Conservation (phyloP, 2,888 invertebrate genomes). For the Gasteruption jaculator region DNA sequence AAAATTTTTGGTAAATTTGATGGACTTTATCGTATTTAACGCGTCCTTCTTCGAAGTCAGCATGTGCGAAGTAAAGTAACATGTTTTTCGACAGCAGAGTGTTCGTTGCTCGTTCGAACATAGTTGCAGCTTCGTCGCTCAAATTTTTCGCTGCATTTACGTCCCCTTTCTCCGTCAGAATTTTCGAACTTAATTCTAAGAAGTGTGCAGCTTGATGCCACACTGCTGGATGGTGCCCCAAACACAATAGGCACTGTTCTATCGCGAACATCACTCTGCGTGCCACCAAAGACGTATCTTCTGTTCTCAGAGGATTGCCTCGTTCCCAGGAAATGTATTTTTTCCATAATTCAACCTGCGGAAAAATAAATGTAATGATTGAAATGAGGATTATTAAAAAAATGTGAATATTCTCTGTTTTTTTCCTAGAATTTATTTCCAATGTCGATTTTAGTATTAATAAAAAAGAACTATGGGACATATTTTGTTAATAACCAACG, state of each 20-base stretch:
- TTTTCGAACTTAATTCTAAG: constrained; percentile 89
- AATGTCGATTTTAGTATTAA: not conserved
- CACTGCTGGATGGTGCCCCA: constrained; percentile 97
- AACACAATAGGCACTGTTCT: constrained; percentile 92
- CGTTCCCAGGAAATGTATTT: constrained; percentile 98
- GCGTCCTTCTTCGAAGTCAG: constrained; percentile 96
- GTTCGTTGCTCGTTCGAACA: constrained; percentile 91
- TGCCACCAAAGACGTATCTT: constrained; percentile 91
- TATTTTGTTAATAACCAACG: too few species aligned
- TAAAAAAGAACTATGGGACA: constrained; percentile 3
- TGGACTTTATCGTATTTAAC: constrained; percentile 96
- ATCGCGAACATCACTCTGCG: constrained; percentile 97
- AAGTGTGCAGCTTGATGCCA: constrained; percentile 99
- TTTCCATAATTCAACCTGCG: constrained; percentile 95
- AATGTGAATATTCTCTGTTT: constrained; percentile 2
- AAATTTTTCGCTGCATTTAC: constrained; percentile 88
- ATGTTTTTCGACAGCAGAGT: constrained; percentile 87
- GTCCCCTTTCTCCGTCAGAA: constrained; percentile 93
- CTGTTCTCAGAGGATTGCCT: constrained; percentile 91
- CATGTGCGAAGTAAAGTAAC: constrained; percentile 94
- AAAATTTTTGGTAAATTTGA: constrained; percentile 87
- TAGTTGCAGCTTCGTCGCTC: constrained; percentile 90
- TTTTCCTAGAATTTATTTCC: constrained; percentile 1
- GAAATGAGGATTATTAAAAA: too few species aligned
- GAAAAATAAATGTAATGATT: constrained; percentile 17